phyloP scores from a whole-genome alignment of 2,113 vertebrate genomes.

The Dendropsophus ebraccatus region DNA sequence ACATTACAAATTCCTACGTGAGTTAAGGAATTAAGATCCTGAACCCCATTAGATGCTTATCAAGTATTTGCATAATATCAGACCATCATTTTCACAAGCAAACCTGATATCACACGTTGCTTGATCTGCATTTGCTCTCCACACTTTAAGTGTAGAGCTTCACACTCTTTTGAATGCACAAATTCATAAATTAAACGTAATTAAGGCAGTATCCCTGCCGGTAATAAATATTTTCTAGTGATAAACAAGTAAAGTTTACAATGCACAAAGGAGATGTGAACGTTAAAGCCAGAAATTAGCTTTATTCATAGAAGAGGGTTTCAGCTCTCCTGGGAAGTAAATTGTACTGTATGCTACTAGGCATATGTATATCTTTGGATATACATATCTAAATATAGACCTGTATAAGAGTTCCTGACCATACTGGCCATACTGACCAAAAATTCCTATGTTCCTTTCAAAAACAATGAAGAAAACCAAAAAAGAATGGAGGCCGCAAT shows the following conservation, averaged over 20 bases:
- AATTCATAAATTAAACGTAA: slow-evolving; percentile 53
- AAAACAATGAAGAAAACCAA: too few relatives aligned
- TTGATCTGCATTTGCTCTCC: slow-evolving; percentile 55
- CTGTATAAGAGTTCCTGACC: too few relatives aligned
- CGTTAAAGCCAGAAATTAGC: not conserved
- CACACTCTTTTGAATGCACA: slow-evolving; percentile 49
- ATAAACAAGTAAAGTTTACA: slow-evolving; percentile 33
- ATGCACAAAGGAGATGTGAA: not conserved
- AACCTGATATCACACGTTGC: slow-evolving; percentile 55
- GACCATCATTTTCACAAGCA: slow-evolving; percentile 50
- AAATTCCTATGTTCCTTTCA: too few relatives aligned
- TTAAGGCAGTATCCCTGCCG: slow-evolving; percentile 21
- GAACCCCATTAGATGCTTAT: slow-evolving; percentile 39
- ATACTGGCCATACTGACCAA: not conserved
- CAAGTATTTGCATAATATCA: slow-evolving; percentile 50
- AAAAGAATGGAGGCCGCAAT: too few relatives aligned
- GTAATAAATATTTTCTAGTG: slow-evolving; percentile 12
- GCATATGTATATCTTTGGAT: too few relatives aligned
- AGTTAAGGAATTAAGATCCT: not conserved
- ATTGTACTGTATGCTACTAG: too few relatives aligned
- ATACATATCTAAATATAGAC: too few relatives aligned
- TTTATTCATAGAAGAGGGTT: not conserved
- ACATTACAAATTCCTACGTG: not conserved
- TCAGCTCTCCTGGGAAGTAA: not conserved
- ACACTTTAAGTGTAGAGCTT: slow-evolving; percentile 50